Evolutionary conservation across 2,113 vertebrate genomes (phyloP).

Genomic region (Ciconia boyciana): DNA sequence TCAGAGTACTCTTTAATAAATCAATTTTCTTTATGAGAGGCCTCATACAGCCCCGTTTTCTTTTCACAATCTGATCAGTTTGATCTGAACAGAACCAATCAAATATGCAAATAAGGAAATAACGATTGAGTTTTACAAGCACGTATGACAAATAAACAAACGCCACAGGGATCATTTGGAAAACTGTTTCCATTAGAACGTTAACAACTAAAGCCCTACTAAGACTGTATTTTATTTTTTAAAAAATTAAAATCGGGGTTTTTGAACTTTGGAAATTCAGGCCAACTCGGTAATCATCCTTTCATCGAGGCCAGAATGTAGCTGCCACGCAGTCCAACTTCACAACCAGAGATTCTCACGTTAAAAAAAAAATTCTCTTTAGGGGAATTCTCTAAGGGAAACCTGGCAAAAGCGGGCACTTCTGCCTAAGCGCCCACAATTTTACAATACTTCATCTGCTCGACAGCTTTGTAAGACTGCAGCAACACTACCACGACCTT

Average conservation of each 20-base stretch:
- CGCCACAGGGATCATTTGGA: neutral
- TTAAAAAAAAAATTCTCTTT: neutral
- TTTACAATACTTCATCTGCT: neutral
- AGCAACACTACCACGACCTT: no score
- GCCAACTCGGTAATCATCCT: neutral
- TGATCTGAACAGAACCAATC: neutral
- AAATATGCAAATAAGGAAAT: neutral
- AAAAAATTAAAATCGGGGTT: neutral
- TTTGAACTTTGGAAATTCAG: neutral
- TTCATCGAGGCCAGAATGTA: rapidly evolving
- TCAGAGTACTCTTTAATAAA: neutral
- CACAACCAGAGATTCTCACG: rapidly evolving
- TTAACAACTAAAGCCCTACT: neutral
- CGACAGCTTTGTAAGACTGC: rapidly evolving
- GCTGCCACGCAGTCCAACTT: neutral
- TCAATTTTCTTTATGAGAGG: neutral
- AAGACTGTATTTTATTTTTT: rapidly evolving
- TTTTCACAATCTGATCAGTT: no score
- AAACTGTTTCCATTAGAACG: neutral
- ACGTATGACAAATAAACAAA: neutral
- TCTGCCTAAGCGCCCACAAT: neutral
- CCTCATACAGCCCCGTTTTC: neutral
- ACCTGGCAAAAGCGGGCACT: neutral
- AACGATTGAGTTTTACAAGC: neutral
- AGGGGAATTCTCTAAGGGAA: neutral